Percentiles rank a stretch among this genome's conserved stretches.
phyloP scores from a whole-genome alignment of 2,888 invertebrate species.

The Therioaphis trifolii region DNA sequence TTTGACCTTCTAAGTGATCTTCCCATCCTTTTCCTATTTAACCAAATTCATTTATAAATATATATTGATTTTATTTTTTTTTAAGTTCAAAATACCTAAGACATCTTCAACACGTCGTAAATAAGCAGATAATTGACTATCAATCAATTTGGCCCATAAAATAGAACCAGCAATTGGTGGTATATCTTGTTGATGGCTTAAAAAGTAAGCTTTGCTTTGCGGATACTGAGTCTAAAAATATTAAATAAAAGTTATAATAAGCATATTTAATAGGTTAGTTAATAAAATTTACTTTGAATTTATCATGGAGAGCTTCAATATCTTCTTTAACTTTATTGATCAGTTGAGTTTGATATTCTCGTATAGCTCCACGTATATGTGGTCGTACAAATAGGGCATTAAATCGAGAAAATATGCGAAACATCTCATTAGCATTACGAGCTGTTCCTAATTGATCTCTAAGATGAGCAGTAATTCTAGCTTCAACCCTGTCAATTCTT shows the following conservation, averaged over 20 bases:
- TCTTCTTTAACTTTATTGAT: constrained; percentile 99
- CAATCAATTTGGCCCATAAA: constrained; percentile 99
- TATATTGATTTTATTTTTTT: neutral
- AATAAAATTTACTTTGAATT: constrained; percentile 82
- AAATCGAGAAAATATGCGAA: constrained; percentile 96
- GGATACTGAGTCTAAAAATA: constrained; percentile 82
- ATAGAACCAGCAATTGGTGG: constrained; percentile 98
- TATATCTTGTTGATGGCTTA: constrained; percentile 91
- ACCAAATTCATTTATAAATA: neutral
- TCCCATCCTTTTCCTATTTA: constrained; percentile 93
- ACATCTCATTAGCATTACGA: constrained; percentile 99
- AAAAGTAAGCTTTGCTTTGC: constrained; percentile 90
- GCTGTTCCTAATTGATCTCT: constrained; percentile 98
- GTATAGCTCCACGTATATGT: constrained; percentile 97
- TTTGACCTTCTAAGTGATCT: constrained; percentile 98
- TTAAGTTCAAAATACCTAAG: constrained; percentile 75
- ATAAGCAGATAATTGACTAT: constrained; percentile 95
- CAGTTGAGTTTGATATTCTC: constrained; percentile 98
- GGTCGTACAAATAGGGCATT: constrained; percentile 98
- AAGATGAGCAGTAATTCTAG: constrained; percentile 95
- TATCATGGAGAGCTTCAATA: constrained; percentile 96
- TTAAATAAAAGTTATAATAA: constrained; percentile 13
- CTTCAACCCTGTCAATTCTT: constrained; percentile 97
- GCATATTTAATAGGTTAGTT: constrained; percentile 1
- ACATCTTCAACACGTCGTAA: constrained; percentile 98